A percentile compares a stretch with the other conserved stretches of the same genome.
phyloP scores from a whole-genome alignment of 2,888 invertebrate genomes.

The Malacosoma neustria region DNA sequence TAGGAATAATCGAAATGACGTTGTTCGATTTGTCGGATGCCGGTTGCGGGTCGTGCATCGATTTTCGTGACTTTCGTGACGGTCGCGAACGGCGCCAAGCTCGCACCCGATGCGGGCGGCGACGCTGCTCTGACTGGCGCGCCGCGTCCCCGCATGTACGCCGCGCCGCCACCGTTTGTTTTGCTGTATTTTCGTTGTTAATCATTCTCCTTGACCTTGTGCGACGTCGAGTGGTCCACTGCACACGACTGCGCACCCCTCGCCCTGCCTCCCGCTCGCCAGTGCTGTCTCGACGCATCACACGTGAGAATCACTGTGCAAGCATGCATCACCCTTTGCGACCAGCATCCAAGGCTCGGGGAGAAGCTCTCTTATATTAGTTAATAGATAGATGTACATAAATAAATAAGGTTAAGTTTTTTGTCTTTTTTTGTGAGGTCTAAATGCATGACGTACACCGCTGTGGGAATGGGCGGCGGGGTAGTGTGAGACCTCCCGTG shows the following conservation, averaged over 20 bases:
- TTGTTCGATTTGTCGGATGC: slow-evolving; percentile 42
- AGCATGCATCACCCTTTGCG: slow-evolving; percentile 6
- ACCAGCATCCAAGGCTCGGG: too few species aligned
- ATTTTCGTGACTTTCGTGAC: slow-evolving; percentile 62
- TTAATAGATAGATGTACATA: too few species aligned
- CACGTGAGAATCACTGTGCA: slow-evolving; percentile 51
- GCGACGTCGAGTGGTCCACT: slow-evolving; percentile 73
- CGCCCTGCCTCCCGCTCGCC: slow-evolving; percentile 51
- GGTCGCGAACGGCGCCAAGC: slow-evolving; percentile 56
- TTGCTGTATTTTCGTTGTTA: slow-evolving; percentile 75
- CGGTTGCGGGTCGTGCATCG: slow-evolving; percentile 69
- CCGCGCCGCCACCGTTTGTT: slow-evolving; percentile 67
- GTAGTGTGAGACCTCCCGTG: too few species aligned
- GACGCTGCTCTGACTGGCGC: slow-evolving; percentile 65
- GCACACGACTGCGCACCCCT: slow-evolving; percentile 70
- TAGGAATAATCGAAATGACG: slow-evolving; percentile 44
- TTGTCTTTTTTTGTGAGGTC: too few species aligned
- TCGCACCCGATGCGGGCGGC: slow-evolving; percentile 63
- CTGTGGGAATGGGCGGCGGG: too few species aligned
- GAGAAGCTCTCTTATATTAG: too few species aligned
- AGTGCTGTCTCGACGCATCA: slow-evolving; percentile 55
- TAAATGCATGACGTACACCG: too few species aligned
- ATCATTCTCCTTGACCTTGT: slow-evolving; percentile 76
- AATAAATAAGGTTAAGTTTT: too few species aligned
- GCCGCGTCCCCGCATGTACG: slow-evolving; percentile 48